Conservation (phyloP, 2,113 vertebrate species). For the Zosterops hypoxanthus region DNA sequence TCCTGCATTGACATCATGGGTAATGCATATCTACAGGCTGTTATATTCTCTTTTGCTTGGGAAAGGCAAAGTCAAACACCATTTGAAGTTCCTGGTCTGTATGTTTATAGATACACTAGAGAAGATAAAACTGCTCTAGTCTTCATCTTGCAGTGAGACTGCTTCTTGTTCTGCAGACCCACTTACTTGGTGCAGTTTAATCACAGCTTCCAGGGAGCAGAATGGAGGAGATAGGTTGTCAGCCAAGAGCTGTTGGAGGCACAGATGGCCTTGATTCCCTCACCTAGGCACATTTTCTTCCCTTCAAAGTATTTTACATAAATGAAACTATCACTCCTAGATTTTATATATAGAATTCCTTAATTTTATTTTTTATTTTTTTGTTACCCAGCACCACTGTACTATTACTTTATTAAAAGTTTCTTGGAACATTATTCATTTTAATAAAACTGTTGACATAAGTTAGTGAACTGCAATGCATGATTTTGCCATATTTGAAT, state of each 20-base stretch:
- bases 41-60: neutral
- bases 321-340: neutral
- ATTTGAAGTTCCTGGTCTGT: neutral
- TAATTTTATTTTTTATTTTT: neutral
- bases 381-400: neutral
- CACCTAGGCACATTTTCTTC: slow-evolving; percentile 26
- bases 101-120: neutral
- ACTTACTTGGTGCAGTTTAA: neutral
- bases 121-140: neutral
- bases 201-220: neutral
- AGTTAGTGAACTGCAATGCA: neutral
- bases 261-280: slow-evolving; percentile 23
- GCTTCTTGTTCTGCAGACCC: neutral
- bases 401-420: neutral
- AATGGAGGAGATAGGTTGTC: neutral
- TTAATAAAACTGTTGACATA: neutral
- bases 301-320: neutral
- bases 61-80: neutral
- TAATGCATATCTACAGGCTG: neutral
- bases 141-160: neutral
- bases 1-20: neutral
- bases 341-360: neutral
- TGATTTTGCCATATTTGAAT: neutral
- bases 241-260: slow-evolving; percentile 14
- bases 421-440: neutral